Evolutionary conservation across 2,888 invertebrate species (phyloP).

Genomic region (Blastobasis lacticolella): DNA sequence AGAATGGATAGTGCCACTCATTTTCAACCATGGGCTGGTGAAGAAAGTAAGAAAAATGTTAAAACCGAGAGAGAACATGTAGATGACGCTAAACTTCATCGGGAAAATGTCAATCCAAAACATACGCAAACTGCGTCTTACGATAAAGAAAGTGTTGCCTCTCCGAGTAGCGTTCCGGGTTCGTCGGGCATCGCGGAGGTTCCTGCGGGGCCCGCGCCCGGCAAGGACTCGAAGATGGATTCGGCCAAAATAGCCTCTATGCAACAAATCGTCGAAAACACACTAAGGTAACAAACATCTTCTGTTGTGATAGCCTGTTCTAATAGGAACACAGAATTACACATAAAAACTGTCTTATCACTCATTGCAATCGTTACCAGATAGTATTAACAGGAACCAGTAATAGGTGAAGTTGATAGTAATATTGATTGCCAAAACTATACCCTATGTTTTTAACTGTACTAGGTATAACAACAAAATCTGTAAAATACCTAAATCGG

Average conservation of each 20-base stretch:
- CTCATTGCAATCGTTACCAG: no score
- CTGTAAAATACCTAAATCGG: no score
- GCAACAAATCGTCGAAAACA: conserved; percentile 78
- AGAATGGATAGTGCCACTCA: conserved; percentile 69
- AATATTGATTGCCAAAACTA: no score
- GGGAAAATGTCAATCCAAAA: conserved; percentile 75
- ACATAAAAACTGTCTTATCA: no score
- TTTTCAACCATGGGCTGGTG: conserved; percentile 69
- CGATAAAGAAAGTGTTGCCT: conserved; percentile 66
- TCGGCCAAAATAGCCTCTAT: conserved; percentile 66
- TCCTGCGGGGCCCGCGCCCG: conserved; percentile 36
- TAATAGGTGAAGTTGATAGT: no score
- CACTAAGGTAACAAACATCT: conserved; percentile 67
- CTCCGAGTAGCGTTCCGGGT: conserved; percentile 52
- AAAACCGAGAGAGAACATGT: conserved; percentile 65
- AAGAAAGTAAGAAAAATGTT: conserved; percentile 64
- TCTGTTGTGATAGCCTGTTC: no score
- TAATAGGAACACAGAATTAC: no score
- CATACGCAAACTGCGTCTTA: conserved; percentile 75
- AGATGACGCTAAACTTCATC: conserved; percentile 74
- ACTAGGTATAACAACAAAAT: no score
- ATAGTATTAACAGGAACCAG: no score
- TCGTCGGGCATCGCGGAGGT: conserved; percentile 47
- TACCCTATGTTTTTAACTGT: no score
- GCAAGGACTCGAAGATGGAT: conserved; percentile 61